Conservation (phyloP, 2,888 invertebrate genomes). For the Drosophila meridiana region DNA sequence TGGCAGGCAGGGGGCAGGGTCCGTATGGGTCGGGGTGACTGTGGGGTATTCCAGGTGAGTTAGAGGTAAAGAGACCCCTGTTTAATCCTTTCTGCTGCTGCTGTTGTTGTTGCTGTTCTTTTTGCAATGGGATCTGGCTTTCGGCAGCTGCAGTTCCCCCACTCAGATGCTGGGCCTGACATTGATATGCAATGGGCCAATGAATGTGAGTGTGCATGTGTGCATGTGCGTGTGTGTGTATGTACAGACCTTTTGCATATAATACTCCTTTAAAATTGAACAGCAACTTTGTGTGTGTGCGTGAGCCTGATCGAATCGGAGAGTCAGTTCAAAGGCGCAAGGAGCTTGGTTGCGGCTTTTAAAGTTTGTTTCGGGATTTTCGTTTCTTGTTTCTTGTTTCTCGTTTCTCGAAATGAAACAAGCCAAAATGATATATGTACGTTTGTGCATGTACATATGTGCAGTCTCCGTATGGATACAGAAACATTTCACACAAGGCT, state of each 20-base stretch:
- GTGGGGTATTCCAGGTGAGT: conserved; percentile 1
- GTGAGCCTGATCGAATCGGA: conserved; percentile 1
- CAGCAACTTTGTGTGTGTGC: conserved; percentile 30
- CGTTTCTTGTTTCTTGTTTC: conserved; percentile 46
- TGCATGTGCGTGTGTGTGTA: conserved; percentile 15
- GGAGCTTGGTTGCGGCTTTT: conserved; percentile 58
- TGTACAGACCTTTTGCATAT: conserved; percentile 39
- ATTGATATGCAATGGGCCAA: conserved; percentile 57
- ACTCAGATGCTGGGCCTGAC: conserved; percentile 48
- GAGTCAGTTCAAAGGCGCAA: conserved; percentile 11
- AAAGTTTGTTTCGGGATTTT: conserved; percentile 40
- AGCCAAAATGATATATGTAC: conserved; percentile 42
- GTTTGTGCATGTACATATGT: conserved; percentile 9
- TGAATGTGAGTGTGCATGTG: conserved; percentile 10
- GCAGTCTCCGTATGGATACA: conserved; percentile 37
- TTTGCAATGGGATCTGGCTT: conserved; percentile 48
- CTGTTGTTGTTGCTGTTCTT: conserved; percentile 22
- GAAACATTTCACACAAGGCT: conserved; percentile 72
- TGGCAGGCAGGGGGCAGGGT: not conserved
- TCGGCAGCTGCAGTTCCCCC: conserved; percentile 39
- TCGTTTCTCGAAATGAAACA: conserved; percentile 48
- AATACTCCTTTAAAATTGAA: conserved; percentile 63
- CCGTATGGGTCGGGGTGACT: not conserved
- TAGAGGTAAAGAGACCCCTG: conserved; percentile 17
- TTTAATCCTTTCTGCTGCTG: conserved; percentile 40